Evolutionary conservation across 2,888 invertebrate species (phyloP).

Genomic region (Eupithecia tripunctaria): DNA sequence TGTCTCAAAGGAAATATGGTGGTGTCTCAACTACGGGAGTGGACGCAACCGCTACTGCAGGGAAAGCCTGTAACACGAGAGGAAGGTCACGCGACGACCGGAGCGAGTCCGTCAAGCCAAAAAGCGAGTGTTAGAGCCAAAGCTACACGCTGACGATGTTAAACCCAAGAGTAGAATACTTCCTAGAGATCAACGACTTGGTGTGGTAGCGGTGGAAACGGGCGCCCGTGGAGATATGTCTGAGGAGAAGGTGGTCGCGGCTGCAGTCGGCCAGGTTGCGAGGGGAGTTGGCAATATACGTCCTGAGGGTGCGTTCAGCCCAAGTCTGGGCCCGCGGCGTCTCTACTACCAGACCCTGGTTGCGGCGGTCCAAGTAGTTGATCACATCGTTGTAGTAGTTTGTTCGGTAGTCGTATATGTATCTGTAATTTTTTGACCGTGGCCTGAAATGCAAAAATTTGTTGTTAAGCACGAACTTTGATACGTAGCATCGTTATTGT

Average conservation of each 20-base stretch:
- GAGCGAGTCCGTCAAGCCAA: constrained; percentile 72
- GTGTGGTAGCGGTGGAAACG: constrained; percentile 90
- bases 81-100: constrained; percentile 74
- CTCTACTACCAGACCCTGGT: constrained; percentile 88
- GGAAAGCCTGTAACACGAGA: constrained; percentile 81
- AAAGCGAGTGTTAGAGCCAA: constrained; percentile 78
- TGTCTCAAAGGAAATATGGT: constrained; percentile 15
- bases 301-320: constrained; percentile 92
- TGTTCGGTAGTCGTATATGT: constrained; percentile 92
- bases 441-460: constrained; percentile 83
- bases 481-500: background rate
- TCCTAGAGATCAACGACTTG: constrained; percentile 89
- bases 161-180: constrained; percentile 86
- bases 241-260: constrained; percentile 85
- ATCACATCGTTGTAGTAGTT: constrained; percentile 95
- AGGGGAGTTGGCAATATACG: constrained; percentile 87
- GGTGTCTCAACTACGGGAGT: constrained; percentile 2
- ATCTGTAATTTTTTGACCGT: constrained; percentile 91
- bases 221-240: constrained; percentile 87
- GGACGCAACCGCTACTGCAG: constrained; percentile 64
- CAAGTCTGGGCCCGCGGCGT: constrained; percentile 92
- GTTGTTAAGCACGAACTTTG: constrained; percentile 14
- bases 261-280: constrained; percentile 87
- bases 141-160: constrained; percentile 81
- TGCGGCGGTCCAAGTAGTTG: constrained; percentile 91